Base-by-base conservation (phyloP, 2,113 vertebrate species). In the Pungitius pungitius region DNA sequence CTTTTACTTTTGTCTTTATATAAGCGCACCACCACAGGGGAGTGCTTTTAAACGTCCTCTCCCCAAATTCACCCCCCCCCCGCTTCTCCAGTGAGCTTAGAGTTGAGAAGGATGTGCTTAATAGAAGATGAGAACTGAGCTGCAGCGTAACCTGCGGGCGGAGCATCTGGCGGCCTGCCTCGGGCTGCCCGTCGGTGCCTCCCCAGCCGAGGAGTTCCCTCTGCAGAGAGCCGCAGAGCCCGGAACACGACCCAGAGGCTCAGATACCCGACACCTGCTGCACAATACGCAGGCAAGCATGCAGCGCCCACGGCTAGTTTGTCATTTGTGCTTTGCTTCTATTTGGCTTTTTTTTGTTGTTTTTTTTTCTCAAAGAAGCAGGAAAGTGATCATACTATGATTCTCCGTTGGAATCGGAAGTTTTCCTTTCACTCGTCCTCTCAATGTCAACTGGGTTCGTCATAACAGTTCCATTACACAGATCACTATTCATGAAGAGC, bases 111-210 rank as follows among this genome's bases (percentile, higher is more conserved):
- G 47, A 75, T 75, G 64, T 20, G 11, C 69, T 62, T 85, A 78
- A 87, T 69, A 75, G 72, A 63, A 84, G 60, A 81, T 77, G 52
- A 82, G 72, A 58, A 75, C 24, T 55, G 71, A 76, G 67, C 63
- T 37, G 65, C 33, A 27, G 39, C 58, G 35, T 60, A 59, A 73
- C 71, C 77, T 80, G 75, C 75, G 78, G 83, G 79, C 52, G 73
- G 66, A 66, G 66, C 87, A 86, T 85, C 85, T 87, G 89, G 82
- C 72, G 3, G 20, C 64, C 35, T 1, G n/a, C 81, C 81, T 47
- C 74, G 2, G 55, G 83, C 57, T 7, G 67, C 70, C 81, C 77
- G 40, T 68, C 82, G 58, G 63, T 4, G 70, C 60, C 51, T 66
- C 49, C 67, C 27, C 78, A 77, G 76, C 61, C 24, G 72, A 80